Evolutionary conservation across 2,888 invertebrate genomes (phyloP).

Genomic region (Scaptomyza polygonia): DNA sequence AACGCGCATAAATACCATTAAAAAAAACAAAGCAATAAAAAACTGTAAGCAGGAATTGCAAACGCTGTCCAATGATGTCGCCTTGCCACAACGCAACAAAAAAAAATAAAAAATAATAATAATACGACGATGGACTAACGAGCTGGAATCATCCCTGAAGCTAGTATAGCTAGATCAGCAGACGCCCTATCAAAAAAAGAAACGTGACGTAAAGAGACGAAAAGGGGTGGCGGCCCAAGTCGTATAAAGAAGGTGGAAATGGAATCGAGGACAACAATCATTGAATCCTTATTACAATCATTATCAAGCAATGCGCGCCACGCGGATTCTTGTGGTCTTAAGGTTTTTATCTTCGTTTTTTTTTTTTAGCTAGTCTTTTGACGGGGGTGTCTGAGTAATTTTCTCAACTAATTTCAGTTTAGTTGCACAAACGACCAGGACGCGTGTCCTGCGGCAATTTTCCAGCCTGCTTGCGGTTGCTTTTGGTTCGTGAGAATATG

Average conservation of each 20-base stretch:
- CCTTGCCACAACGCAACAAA: constrained; percentile 43
- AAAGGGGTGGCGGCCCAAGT: constrained; percentile 55
- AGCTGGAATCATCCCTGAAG: constrained; percentile 26
- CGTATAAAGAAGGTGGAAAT: constrained; percentile 22
- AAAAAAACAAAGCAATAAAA: constrained; percentile 26
- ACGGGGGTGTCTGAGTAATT: constrained; percentile 21
- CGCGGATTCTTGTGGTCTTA: constrained; percentile 63
- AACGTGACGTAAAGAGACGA: constrained; percentile 34
- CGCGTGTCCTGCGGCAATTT: constrained; percentile 81
- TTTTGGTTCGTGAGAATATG: constrained; percentile 44
- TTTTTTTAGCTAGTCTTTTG: constrained; percentile 16
- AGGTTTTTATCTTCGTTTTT: constrained; percentile 53
- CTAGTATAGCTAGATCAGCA: constrained; percentile 18
- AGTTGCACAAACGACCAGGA: constrained; percentile 72
- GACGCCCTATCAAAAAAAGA: constrained; percentile 65
- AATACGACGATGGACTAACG: constrained; percentile 37
- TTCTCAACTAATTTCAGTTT: constrained; percentile 75
- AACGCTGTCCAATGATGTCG: constrained; percentile 56
- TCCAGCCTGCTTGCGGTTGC: constrained; percentile 61
- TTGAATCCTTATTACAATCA: constrained; percentile 80
- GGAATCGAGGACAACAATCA: constrained; percentile 69
- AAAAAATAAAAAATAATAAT: no score
- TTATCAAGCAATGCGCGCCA: constrained; percentile 62
- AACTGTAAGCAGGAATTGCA: constrained; percentile 13
- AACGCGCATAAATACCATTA: constrained; percentile 48